Percentiles rank a stretch among this genome's conserved stretches.
phyloP scores from a whole-genome alignment of 2,888 invertebrate species.

The Caenorhabditis virilis region DNA sequence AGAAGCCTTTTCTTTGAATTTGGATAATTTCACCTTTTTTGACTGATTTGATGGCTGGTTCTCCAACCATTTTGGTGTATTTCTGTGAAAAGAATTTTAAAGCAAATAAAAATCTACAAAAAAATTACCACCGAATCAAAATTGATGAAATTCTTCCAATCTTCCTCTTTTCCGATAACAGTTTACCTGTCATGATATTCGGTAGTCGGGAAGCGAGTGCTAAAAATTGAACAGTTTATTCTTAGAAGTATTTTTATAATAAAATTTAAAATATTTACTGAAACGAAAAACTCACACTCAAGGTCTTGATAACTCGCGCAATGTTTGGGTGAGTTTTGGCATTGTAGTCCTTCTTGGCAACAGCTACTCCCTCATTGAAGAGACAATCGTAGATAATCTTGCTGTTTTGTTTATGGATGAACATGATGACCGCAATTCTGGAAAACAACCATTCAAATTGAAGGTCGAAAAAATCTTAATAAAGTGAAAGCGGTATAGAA shows the following conservation, averaged over 20 bases:
- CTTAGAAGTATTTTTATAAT: too few species aligned
- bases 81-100: conserved; percentile 72
- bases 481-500: too few species aligned
- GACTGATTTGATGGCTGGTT: conserved; percentile 81
- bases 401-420: too few species aligned
- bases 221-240: too few species aligned
- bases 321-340: conserved; percentile 96
- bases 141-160: conserved; percentile 90
- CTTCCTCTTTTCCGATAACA: conserved; percentile 91
- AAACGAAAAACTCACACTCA: conserved; percentile 76
- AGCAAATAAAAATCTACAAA: background rate
- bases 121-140: conserved; percentile 80
- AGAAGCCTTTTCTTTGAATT: conserved; percentile 92
- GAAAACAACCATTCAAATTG: conserved; percentile 3
- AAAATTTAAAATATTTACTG: too few species aligned
- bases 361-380: conserved; percentile 89
- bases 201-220: conserved; percentile 89
- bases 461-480: too few species aligned
- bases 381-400: too few species aligned
- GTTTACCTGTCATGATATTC: conserved; percentile 95
- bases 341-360: conserved; percentile 97
- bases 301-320: conserved; percentile 90
- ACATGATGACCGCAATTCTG: conserved; percentile 78
- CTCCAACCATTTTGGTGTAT: conserved; percentile 86
- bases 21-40: conserved; percentile 93